Evolutionary conservation across 2,888 invertebrate genomes (phyloP).

Genomic region (Tetragonula carbonaria): DNA sequence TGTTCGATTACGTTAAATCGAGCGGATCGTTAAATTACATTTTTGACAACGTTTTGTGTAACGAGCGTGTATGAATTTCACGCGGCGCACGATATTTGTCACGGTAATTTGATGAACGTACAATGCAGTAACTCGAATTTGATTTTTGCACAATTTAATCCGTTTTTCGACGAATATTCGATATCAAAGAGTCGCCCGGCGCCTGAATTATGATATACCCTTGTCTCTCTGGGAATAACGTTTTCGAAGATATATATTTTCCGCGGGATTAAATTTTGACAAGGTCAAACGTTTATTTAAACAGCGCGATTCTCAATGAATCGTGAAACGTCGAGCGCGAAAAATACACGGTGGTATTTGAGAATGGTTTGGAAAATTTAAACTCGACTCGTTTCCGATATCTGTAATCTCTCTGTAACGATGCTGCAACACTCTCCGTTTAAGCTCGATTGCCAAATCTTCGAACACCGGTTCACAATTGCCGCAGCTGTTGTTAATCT

Average conservation of each 20-base stretch:
- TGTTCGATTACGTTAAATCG: neutral
- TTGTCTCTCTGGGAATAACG: neutral
- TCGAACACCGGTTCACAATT: neutral
- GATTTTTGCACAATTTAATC: neutral
- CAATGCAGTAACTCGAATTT: neutral
- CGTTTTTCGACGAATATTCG: neutral
- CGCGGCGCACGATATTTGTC: neutral
- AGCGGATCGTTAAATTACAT: neutral
- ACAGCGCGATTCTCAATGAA: conserved; percentile 5
- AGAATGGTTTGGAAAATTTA: conserved; percentile 15
- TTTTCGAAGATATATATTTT: neutral
- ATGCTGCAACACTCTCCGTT: neutral
- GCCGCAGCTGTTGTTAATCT: neutral
- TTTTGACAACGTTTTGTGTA: neutral
- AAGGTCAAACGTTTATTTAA: neutral
- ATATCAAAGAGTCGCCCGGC: neutral
- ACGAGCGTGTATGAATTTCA: neutral
- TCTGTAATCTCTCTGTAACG: conserved; percentile 12
- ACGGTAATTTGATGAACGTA: too few species aligned
- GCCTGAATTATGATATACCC: neutral
- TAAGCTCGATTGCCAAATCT: conserved; percentile 20
- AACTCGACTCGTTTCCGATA: neutral
- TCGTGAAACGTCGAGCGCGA: neutral
- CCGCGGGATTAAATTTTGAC: conserved; percentile 16
- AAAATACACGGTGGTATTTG: neutral